Evolutionary conservation across 1,140 invertebrate genomes (phyloP), one percentile per base, ranked within the genome.

Genomic region (Pygmarrhopalites habei): DNA sequence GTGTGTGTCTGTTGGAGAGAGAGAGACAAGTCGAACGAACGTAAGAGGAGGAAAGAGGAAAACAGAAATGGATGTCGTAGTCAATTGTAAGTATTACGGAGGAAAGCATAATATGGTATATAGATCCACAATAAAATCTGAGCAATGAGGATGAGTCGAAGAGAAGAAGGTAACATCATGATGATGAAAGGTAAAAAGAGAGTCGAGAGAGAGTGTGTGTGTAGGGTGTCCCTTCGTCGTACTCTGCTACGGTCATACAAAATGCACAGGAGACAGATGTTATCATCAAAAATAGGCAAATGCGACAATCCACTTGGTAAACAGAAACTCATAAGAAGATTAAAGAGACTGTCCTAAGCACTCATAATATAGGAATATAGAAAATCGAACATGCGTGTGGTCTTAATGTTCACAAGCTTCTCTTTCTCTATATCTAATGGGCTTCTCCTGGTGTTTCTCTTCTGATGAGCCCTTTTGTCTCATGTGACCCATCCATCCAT

Each of bases 261-360:
- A 47, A 19, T n/a, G 19, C 17, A 47, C n/a, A 47, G 44, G 35
- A 57, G 35, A 26, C 53, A 57, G 53, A 57, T 30, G 53, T 57
- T 52, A 52, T 52, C 44, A 47, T 47, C 49, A 52, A 52, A 52
- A 52, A 41, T 57, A 57, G 30, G 53, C 35, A 57, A 57, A 57
- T 57, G 53, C 53, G 53, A 57, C 53, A 57, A 57, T 57, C 53
- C 30, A 41, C 53, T 57, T 57, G 30, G 53, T 57, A 57, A 57
- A 57, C 53, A 57, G 53, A 57, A 41, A 41, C 53, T 57, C 53
- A 19, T 57, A 57, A 57, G 53, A 57, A 57, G 53, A 57, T 57
- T 57, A 57, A 57, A 57, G 28, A 21, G 53, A 35, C 25, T 41
- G n/a, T 57, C 30, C 14, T 57, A 30, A 39, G 30, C 30, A 41